Base-by-base conservation (phyloP, 2,797 vertebrate genomes). In the Gymnothorax reevesii region DNA sequence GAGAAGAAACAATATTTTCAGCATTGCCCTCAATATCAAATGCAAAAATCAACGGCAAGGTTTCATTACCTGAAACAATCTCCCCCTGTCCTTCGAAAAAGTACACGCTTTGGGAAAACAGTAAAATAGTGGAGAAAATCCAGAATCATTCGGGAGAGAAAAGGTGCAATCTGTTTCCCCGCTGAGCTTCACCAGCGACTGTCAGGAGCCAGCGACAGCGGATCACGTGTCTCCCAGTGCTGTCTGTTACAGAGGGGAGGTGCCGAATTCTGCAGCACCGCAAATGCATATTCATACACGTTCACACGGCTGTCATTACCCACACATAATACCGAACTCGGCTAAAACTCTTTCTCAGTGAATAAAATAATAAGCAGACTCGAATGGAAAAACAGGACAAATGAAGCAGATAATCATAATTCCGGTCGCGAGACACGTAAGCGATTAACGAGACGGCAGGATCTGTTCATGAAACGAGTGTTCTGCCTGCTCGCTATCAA, bases 101-200 rank as follows among this genome's bases (percentile, higher is more conserved):
- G 83, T 88, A 84, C 55, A 88, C 83, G 57, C 82, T 85, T 85
- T 86, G 87, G 88, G 25, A 42, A 82, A 87, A 84, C 77, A n/a
- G n/a, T 62, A 25, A 83, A 55, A 60, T 25, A 69, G 62, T 66
- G n/a, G 84, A 89, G 88, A 88, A 89, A 85, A 94, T 94, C 93
- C 94, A 88, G 93, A 92, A 89, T 87, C 93, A 89, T 91, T 89
- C 62, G 91, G 62, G 89, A 92, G 92, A 83, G 91, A 92, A 91
- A 91, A 93, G 92, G 92, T 90, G 93, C 93, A 93, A 91, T 93
- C 90, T 94, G 92, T 91, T 91, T 93, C 93, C 92, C 93, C 88
- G 94, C 94, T 93, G 94, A 94, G 95, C 86, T 82, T 88, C 92
- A 94, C 93, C 94, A 94, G 94, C 90, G 94, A 95, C 95, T 93